A percentile compares a stretch with the other conserved stretches of the same genome.
Evolutionary conservation across 2,113 vertebrate genomes (phyloP).

Genomic region (Brachyhypopomus occidentalis): DNA sequence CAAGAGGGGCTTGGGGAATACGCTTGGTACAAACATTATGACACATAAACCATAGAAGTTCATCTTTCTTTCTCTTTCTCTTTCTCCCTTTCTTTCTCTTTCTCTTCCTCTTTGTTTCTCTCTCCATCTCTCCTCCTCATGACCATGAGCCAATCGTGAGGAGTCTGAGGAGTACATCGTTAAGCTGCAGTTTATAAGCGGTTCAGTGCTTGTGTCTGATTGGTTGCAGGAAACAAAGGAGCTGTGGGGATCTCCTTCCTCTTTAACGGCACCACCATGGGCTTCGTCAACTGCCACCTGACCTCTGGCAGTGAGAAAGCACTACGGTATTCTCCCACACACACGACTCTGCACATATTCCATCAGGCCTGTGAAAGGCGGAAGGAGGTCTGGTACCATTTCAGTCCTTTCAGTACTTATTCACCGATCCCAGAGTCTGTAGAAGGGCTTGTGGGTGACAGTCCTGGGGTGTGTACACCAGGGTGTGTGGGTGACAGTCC

Average conservation of each 20-base stretch:
- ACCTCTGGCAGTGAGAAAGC: slow-evolving; percentile 85
- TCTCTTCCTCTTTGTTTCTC: not conserved
- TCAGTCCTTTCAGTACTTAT: not conserved
- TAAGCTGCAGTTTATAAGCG: slow-evolving; percentile 5
- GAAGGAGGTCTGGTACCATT: not conserved
- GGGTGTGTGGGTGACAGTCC: too few species aligned
- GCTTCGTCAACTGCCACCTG: slow-evolving; percentile 88
- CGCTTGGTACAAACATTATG: slow-evolving; percentile 71
- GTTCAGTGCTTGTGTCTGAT: not conserved
- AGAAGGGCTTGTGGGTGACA: too few species aligned
- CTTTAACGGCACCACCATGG: slow-evolving; percentile 82
- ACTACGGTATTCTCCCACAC: slow-evolving; percentile 72
- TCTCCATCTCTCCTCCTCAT: not conserved
- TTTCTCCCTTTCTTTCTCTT: not conserved
- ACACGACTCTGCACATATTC: not conserved
- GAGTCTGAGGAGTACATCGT: not conserved
- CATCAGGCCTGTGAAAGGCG: not conserved
- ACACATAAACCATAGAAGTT: not conserved
- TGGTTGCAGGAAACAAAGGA: slow-evolving; percentile 82
- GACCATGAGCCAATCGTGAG: not conserved
- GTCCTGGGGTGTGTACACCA: too few species aligned
- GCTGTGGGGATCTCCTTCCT: slow-evolving; percentile 83
- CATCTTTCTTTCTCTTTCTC: not conserved
- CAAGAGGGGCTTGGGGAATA: slow-evolving; percentile 86
- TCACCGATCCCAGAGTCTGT: not conserved